Base-by-base conservation (phyloP, 2,797 vertebrate species). In the Danio kyathit region DNA sequence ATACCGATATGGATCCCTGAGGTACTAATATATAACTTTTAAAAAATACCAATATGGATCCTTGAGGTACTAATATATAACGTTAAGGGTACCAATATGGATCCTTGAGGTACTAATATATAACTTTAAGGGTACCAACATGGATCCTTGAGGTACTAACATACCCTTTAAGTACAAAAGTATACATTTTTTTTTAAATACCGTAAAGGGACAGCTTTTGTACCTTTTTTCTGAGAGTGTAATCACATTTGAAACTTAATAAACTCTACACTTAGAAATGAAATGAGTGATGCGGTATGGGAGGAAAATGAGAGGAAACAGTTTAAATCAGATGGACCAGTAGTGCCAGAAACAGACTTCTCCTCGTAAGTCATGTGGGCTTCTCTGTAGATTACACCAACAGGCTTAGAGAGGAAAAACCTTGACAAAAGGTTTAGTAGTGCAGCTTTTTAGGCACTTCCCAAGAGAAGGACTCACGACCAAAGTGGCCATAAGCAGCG, bases 331-430 rank as follows among this genome's bases (percentile, higher is more conserved):
- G 16, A 17, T 54, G 49, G 49, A 54, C 67, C 67, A 71, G 69
- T n/a, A 54, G 51, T 59, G 73, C 41, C 54, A 73, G 52, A 59
- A 73, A 29, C 59, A 59, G 41, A 94, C 95, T 94, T 95, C 93
- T 95, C 95, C 88, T 92, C 79, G 87, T 89, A 87, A 92, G 94
- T 89, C 94, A 92, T 95, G 95, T 88, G 95, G 95, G 96, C 96
- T 98, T 98, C 96, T 98, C 97, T 98, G 97, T 98, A 98, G 91
- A 93, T 93, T 95, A 98, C 96, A 94, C 96, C 94, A 96, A 94
- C 94, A 89, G 93, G 96, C 94, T 92, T 95, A 72, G 2, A 90
- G 92, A 94, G 95, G 93, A 93, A 95, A 95, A 96, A 94, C 95
- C 95, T 95, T 94, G 92, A 96, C 95, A 95, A 69, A 56, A 8